Percentiles rank a stretch among this genome's conserved stretches.
Evolutionary conservation across 2,113 vertebrate species (phyloP).

Genomic region (Euleptes europaea): DNA sequence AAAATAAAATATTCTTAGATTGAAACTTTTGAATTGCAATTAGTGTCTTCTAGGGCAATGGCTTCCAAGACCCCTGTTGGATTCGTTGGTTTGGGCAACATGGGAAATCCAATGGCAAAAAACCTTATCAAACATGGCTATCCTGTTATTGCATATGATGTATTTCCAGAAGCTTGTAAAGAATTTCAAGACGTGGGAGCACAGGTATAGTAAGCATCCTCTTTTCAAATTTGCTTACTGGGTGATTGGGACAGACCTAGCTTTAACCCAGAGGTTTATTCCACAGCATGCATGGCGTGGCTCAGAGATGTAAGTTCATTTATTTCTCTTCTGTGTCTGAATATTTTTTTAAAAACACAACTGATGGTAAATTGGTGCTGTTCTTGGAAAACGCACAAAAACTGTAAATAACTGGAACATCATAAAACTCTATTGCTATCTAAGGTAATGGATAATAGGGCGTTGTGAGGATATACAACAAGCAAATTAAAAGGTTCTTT

Average conservation of each 20-base stretch:
- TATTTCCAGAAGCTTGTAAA: constrained; percentile 97
- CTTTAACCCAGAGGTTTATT: background rate
- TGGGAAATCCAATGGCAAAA: constrained; percentile 99
- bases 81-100: constrained; percentile 96
- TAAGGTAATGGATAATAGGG: background rate
- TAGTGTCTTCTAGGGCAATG: constrained; percentile 92
- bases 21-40: constrained; percentile 69
- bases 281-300: too few relatives aligned
- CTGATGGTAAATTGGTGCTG: too few relatives aligned
- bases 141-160: constrained; percentile 90
- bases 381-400: too few relatives aligned
- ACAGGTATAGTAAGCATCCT: constrained; percentile 81
- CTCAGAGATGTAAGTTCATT: too few relatives aligned
- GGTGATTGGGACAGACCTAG: background rate
- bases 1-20: constrained; percentile 23
- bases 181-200: constrained; percentile 92
- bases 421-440: background rate
- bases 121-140: constrained; percentile 96
- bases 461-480: background rate
- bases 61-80: constrained; percentile 97
- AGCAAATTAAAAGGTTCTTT: background rate
- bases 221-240: background rate
- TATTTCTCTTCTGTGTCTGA: too few relatives aligned
- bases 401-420: too few relatives aligned
- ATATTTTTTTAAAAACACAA: too few relatives aligned